A percentile compares a stretch with the other conserved stretches of the same genome.
phyloP scores from a whole-genome alignment of 2,113 vertebrate genomes.

The Coryphaenoides rupestris region DNA sequence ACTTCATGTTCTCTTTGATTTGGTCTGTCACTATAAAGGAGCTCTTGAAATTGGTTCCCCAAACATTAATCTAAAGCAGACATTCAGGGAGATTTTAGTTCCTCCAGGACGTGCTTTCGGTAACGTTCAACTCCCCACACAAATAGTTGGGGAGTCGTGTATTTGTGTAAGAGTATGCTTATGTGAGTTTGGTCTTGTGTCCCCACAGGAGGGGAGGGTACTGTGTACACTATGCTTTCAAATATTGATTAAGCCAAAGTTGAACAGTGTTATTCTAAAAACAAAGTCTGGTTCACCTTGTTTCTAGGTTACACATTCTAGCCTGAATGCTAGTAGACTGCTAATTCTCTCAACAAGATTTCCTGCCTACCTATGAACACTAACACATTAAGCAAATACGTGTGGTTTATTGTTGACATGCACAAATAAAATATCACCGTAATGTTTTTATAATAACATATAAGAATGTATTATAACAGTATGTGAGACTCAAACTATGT shows the following conservation, averaged over 20 bases:
- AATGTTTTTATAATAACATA: no score
- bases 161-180: conserved; percentile 28
- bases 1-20: conserved; percentile 39
- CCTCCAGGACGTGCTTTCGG: neutral
- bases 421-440: no score
- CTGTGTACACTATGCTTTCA: conserved; percentile 41
- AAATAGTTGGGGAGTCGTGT: conserved; percentile 7
- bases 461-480: no score
- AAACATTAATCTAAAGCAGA: neutral
- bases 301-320: neutral
- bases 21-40: no score
- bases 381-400: no score
- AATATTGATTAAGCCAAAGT: conserved; percentile 52
- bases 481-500: no score
- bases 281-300: conserved; percentile 4
- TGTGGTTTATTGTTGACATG: no score
- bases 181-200: conserved; percentile 22
- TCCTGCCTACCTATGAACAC: no score
- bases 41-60: no score
- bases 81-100: neutral
- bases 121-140: neutral
- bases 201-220: conserved; percentile 18
- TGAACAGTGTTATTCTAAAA: conserved; percentile 25
- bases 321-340: no score
- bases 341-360: no score